Evolutionary conservation across 2,888 invertebrate genomes (phyloP).

Genomic region (Carpatolechia fugitivella): DNA sequence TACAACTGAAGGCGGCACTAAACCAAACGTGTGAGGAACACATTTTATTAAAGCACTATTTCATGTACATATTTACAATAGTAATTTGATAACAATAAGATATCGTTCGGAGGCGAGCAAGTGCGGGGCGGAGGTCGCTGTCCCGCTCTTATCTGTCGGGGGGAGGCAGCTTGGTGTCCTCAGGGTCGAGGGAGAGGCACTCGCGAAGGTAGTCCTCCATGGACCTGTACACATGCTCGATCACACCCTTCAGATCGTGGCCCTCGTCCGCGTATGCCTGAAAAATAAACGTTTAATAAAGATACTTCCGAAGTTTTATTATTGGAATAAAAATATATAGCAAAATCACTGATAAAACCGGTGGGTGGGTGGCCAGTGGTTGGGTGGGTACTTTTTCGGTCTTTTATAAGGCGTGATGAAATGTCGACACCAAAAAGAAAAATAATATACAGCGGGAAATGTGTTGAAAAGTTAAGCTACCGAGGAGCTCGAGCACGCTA

Average conservation of each 20-base stretch:
- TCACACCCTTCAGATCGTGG: slow-evolving; percentile 89
- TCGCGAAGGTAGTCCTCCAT: slow-evolving; percentile 96
- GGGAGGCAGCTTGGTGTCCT: slow-evolving; percentile 83
- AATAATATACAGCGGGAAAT: too few species aligned
- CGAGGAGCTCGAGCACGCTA: too few species aligned
- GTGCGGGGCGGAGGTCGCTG: slow-evolving; percentile 16
- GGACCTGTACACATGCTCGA: slow-evolving; percentile 94
- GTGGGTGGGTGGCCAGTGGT: too few species aligned
- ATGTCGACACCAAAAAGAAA: too few species aligned
- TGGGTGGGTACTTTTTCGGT: too few species aligned
- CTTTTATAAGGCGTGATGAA: too few species aligned
- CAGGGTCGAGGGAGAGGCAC: slow-evolving; percentile 92
- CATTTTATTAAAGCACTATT: slow-evolving; percentile 73
- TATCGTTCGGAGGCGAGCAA: slow-evolving; percentile 31
- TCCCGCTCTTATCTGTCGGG: slow-evolving; percentile 71
- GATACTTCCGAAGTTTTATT: too few species aligned
- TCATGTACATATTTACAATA: slow-evolving; percentile 75
- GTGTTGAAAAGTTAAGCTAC: too few species aligned
- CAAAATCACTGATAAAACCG: too few species aligned
- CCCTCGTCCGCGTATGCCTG: slow-evolving; percentile 97
- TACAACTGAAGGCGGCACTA: slow-evolving; percentile 38
- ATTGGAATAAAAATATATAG: too few species aligned
- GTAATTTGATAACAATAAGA: slow-evolving; percentile 49
- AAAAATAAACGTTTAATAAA: slow-evolving; percentile 28
- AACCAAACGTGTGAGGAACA: slow-evolving; percentile 63